Evolutionary conservation across 1,140 invertebrate genomes (phyloP).

Genomic region (Aphaenogaster ashmeadi): DNA sequence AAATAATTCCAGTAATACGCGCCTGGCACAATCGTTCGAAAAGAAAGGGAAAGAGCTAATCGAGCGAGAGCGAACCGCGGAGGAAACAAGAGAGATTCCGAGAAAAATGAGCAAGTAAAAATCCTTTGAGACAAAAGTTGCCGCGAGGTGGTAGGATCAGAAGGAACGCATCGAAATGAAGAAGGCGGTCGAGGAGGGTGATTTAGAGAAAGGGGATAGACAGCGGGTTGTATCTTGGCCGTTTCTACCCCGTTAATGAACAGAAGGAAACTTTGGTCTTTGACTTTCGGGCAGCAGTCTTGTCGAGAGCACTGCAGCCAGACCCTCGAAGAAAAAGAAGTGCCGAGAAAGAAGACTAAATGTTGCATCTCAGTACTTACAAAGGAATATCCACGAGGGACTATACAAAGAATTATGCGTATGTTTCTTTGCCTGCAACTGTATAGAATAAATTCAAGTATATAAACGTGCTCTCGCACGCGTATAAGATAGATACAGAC

Average conservation of each 20-base stretch:
- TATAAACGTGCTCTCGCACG: background rate
- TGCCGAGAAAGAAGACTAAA: slow-evolving; percentile 59
- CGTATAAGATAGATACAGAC: background rate
- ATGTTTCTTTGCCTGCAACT: background rate
- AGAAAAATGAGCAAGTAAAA: slow-evolving; percentile 84
- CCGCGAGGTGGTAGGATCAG: slow-evolving; percentile 69
- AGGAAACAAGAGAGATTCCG: slow-evolving; percentile 77
- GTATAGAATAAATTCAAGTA: slow-evolving; percentile 8
- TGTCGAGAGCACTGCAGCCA: slow-evolving; percentile 68
- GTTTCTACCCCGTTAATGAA: slow-evolving; percentile 79
- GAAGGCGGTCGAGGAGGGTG: slow-evolving; percentile 40
- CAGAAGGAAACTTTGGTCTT: slow-evolving; percentile 83
- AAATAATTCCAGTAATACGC: slow-evolving; percentile 5
- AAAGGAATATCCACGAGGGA: slow-evolving; percentile 63
- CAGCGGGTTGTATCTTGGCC: slow-evolving; percentile 73
- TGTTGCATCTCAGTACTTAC: slow-evolving; percentile 71
- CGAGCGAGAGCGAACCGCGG: slow-evolving; percentile 60
- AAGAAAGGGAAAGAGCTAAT: slow-evolving; percentile 56
- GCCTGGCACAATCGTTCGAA: background rate
- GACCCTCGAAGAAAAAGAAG: slow-evolving; percentile 68
- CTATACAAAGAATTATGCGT: background rate
- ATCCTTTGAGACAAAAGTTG: slow-evolving; percentile 84
- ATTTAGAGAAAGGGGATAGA: slow-evolving; percentile 76
- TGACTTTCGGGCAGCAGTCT: slow-evolving; percentile 76
- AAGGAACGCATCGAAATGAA: slow-evolving; percentile 72